phyloP scores from a whole-genome alignment of 2,888 invertebrate genomes.

The Drosophila atripex region DNA sequence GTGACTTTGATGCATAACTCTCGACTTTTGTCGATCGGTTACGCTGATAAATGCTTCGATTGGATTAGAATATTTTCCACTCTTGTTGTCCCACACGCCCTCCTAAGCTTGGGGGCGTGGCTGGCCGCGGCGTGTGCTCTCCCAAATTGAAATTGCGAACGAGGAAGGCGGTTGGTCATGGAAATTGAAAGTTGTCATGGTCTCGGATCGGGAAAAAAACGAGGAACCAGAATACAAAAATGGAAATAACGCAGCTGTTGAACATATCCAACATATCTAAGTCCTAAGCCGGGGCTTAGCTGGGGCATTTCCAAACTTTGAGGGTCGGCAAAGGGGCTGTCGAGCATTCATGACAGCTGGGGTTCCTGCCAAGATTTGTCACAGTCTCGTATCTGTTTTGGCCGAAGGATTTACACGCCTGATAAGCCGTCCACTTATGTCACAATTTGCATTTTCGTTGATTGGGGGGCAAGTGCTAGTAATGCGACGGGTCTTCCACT shows the following conservation, averaged over 20 bases:
- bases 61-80: conserved; percentile 65
- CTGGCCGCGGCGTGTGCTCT: conserved; percentile 43
- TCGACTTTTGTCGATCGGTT: conserved; percentile 74
- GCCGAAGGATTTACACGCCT: conserved; percentile 47
- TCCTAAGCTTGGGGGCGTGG: conserved; percentile 71
- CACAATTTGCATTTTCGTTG: conserved; percentile 51
- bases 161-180: conserved; percentile 40
- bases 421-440: conserved; percentile 66
- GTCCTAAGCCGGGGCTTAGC: conserved; percentile 75
- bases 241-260: conserved; percentile 75
- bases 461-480: conserved; percentile 4
- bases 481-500: background rate
- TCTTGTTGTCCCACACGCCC: conserved; percentile 5
- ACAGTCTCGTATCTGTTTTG: conserved; percentile 60
- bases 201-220: conserved; percentile 42
- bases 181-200: conserved; percentile 76
- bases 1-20: conserved; percentile 79
- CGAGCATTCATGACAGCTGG: conserved; percentile 59
- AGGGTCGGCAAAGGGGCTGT: conserved; percentile 39
- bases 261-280: conserved; percentile 77
- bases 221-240: conserved; percentile 23
- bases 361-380: conserved; percentile 66
- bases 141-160: conserved; percentile 68
- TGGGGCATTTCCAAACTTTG: conserved; percentile 22
- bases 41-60: conserved; percentile 74